Evolutionary conservation across 2,888 invertebrate genomes (phyloP).

Genomic region (Chymomyza caudatula): DNA sequence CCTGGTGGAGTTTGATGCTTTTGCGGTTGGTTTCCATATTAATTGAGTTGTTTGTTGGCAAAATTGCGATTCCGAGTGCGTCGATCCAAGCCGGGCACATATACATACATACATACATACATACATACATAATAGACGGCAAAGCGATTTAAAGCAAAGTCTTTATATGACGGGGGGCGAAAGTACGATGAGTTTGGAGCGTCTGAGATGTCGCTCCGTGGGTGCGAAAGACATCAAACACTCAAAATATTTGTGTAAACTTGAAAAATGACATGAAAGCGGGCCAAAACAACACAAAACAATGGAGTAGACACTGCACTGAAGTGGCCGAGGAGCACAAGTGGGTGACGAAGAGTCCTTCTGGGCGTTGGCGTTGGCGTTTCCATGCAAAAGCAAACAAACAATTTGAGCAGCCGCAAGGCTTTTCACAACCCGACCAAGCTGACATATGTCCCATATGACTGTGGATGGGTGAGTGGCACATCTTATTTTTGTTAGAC

Average conservation of each 20-base stretch:
- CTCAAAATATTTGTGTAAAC: slow-evolving; percentile 69
- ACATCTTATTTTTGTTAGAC: slow-evolving; percentile 43
- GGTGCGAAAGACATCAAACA: slow-evolving; percentile 67
- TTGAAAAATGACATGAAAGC: slow-evolving; percentile 65
- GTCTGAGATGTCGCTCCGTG: slow-evolving; percentile 34
- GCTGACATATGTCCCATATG: neutral
- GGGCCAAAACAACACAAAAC: slow-evolving; percentile 35
- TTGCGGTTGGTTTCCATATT: slow-evolving; percentile 50
- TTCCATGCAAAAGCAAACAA: slow-evolving; percentile 1
- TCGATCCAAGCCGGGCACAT: neutral
- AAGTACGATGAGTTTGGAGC: neutral
- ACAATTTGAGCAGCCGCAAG: slow-evolving; percentile 1
- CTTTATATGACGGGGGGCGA: neutral
- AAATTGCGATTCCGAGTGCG: neutral
- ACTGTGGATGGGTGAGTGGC: slow-evolving; percentile 3
- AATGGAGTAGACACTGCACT: slow-evolving; percentile 3
- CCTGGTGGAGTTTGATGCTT: neutral
- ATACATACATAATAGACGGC: no score
- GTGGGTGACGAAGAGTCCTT: neutral
- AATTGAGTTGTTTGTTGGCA: slow-evolving; percentile 51
- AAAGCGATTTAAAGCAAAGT: no score
- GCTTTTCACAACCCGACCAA: neutral
- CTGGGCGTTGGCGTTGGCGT: neutral
- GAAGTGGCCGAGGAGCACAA: neutral
- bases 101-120: no score